Conservation (phyloP, 2,797 vertebrate genomes). For the Odontamblyopus rebecca region DNA sequence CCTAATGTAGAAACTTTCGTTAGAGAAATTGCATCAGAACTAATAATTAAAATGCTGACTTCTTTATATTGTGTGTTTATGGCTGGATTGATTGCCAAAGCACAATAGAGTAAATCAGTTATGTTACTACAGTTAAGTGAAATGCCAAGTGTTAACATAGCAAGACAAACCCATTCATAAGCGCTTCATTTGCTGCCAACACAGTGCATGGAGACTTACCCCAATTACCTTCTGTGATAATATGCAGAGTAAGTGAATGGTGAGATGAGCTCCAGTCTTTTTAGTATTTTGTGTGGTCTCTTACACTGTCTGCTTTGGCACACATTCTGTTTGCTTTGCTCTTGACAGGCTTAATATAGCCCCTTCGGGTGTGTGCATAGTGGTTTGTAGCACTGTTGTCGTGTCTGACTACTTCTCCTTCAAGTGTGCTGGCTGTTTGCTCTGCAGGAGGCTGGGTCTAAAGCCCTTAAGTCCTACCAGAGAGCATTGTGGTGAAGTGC, state of each 20-base stretch:
- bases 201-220: background rate
- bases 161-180: background rate
- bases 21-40: no score
- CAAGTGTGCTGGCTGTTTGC: conserved; percentile 38
- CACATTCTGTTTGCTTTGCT: conserved; percentile 29
- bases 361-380: conserved; percentile 20
- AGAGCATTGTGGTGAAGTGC: conserved; percentile 50
- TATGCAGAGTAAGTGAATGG: background rate
- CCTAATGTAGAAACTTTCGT: no score
- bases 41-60: background rate
- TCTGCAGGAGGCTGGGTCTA: conserved; percentile 25
- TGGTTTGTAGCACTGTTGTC: conserved; percentile 28
- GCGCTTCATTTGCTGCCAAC: background rate
- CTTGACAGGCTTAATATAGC: conserved; percentile 28
- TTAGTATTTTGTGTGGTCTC: conserved; percentile 45
- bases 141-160: background rate
- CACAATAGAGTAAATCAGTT: conserved; percentile 2
- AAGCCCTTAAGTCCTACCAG: conserved; percentile 40
- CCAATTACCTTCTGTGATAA: background rate
- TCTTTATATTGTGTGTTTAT: background rate
- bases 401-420: conserved; percentile 36
- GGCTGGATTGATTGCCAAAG: background rate
- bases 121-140: background rate
- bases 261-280: conserved; percentile 5
- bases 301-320: conserved; percentile 38